phyloP scores from a whole-genome alignment of 2,113 vertebrate species.

The Eclectus roratus region DNA sequence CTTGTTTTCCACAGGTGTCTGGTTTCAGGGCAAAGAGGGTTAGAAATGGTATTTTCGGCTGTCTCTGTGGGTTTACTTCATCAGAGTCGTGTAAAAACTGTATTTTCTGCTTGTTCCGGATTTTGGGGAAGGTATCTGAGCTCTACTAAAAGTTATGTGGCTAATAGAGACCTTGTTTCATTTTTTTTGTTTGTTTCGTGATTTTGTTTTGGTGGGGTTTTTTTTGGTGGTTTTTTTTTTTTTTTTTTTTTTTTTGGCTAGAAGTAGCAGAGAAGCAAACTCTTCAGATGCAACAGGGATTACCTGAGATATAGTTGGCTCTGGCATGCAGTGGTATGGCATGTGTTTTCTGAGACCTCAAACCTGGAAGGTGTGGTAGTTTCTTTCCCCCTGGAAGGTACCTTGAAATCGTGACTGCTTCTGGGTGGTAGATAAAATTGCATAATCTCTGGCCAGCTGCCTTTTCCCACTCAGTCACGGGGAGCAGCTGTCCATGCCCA shows the following conservation, averaged over 20 bases:
- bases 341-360: not conserved
- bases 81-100: not conserved
- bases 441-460: not conserved
- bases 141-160: not conserved
- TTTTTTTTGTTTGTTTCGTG: not conserved
- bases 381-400: not conserved
- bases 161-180: not conserved
- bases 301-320: not conserved
- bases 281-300: rapidly evolving
- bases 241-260: not conserved
- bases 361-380: not conserved
- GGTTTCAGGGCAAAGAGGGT: not conserved
- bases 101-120: not conserved
- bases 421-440: not conserved
- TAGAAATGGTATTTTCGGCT: not conserved
- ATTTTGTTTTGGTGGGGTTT: not conserved
- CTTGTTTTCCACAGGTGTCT: not conserved
- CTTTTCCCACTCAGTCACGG: not conserved
- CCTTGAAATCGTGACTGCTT: not conserved
- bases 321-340: rapidly evolving
- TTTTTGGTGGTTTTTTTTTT: not conserved
- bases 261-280: not conserved
- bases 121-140: not conserved
- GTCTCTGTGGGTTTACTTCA: not conserved
- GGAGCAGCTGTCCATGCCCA: not conserved